phyloP scores from a whole-genome alignment of 1,140 invertebrate species.

The Globodera rostochiensis region DNA sequence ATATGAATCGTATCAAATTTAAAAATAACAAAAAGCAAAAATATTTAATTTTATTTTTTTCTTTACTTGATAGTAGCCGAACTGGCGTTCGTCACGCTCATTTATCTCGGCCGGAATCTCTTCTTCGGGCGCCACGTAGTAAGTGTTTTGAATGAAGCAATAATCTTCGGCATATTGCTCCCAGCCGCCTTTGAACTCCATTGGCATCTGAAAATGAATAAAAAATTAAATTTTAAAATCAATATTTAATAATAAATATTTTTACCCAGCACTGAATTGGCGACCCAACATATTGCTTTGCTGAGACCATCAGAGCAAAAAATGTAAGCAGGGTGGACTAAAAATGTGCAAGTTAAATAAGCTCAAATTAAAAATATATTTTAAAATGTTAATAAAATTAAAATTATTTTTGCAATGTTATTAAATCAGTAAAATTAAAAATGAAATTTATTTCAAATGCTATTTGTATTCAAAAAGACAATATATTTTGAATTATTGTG shows the following conservation, averaged over 20 bases:
- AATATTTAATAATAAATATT: no score
- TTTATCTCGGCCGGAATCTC: conserved; percentile 56
- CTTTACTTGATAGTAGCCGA: conserved; percentile 60
- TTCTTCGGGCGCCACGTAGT: conserved; percentile 59
- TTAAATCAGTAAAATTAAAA: no score
- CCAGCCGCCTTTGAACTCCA: conserved; percentile 64
- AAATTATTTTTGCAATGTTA: no score
- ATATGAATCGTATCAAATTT: no score
- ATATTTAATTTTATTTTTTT: conserved; percentile 31
- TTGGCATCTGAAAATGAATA: conserved; percentile 62
- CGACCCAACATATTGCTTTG: conserved; percentile 61
- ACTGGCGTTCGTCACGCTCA: conserved; percentile 59
- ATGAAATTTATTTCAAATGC: no score
- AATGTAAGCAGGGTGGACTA: conserved; percentile 58
- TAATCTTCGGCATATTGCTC: conserved; percentile 62
- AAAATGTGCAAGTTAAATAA: background rate
- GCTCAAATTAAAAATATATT: background rate
- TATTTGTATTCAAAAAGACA: no score
- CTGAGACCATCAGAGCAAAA: conserved; percentile 64
- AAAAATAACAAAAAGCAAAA: no score
- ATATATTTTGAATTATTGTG: no score
- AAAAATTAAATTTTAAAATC: background rate
- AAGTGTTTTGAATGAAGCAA: conserved; percentile 66
- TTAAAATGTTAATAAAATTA: no score
- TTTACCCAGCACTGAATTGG: conserved; percentile 44